Base-by-base conservation (phyloP, 1,140 invertebrate genomes). In the Littorina saxatilis region DNA sequence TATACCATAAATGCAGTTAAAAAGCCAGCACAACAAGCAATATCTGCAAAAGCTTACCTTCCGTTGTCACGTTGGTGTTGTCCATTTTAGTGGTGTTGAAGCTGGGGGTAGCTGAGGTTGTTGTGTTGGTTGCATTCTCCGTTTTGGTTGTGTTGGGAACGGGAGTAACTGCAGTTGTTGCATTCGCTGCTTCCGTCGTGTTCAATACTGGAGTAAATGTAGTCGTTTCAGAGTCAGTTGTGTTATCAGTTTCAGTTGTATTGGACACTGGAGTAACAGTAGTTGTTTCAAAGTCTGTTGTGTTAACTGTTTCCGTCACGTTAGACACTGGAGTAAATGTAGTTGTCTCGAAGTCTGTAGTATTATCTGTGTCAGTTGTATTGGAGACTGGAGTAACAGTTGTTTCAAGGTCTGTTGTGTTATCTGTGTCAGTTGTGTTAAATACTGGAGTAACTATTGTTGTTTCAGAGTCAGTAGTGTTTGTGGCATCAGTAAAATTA, bases 201-300 rank as follows among this genome's bases (percentile, higher is more conserved):
- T 27, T n/a, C 13, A 35, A 29, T n/a, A 39, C 50, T 74, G 32
- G 20, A n/a, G 55, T 79, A 15, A 29, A 4, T 20, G 43, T 79
- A 11, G 50, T 78, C 32, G 77, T 83, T 11, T 27, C 74, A n/a
- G 43, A 35, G n/a, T 0, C 40, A 58, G 0, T 73, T 76, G 79
- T 32, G 29, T 32, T 78, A 52, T 35, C 37, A 1, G 43, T 72
- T 35, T 32, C 11, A 29, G 74, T 74, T 39, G 77, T 66, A n/a
- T 27, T n/a, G n/a, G 50, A 29, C 37, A 39, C 50, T 74, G 32
- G 20, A n/a, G 55, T 79, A 15, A 43, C n/a, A 4, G 61, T 70
- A n/a, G 50, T 78, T 37, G 77, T 83, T 3, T 27, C 74, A n/a
- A 37, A 35, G n/a, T 0, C 40, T 68, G 0, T 73, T 76, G 79